phyloP scores from a whole-genome alignment of 2,888 invertebrate species.

The Callinectes sapidus region DNA sequence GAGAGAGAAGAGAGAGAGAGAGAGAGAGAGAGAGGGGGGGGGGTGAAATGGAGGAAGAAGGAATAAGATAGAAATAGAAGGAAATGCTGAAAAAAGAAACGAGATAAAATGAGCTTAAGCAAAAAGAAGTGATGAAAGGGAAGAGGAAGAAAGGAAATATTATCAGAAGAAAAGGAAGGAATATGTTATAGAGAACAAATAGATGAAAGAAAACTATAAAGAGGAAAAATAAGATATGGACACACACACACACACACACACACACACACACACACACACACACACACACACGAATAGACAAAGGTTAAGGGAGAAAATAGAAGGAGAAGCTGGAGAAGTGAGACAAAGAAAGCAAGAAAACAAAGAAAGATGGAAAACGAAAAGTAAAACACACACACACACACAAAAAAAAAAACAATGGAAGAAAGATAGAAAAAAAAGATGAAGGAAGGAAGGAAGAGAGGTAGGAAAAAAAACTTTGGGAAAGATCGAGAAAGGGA shows the following conservation, averaged over 20 bases:
- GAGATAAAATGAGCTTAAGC: no score
- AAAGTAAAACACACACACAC: background rate
- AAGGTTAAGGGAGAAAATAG: background rate
- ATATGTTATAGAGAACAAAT: no score
- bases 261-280: no score
- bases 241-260: no score
- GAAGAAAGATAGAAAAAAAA: background rate
- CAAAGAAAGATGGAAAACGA: background rate
- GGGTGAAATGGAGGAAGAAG: no score
- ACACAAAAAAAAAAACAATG: background rate
- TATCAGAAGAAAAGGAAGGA: no score
- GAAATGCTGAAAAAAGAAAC: background rate
- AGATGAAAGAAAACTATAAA: background rate
- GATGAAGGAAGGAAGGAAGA: background rate
- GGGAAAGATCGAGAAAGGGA: background rate
- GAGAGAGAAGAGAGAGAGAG: no score
- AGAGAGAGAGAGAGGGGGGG: no score
- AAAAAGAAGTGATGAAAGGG: background rate
- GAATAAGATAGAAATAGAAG: background rate
- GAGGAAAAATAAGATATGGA: no score
- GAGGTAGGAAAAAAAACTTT: background rate
- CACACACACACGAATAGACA: no score
- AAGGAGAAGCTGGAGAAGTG: background rate
- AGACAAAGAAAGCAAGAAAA: background rate
- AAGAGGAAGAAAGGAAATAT: background rate